Evolutionary conservation across 2,113 vertebrate genomes (phyloP), one percentile per base, ranked within the genome.

Genomic region (Coturnix japonica): DNA sequence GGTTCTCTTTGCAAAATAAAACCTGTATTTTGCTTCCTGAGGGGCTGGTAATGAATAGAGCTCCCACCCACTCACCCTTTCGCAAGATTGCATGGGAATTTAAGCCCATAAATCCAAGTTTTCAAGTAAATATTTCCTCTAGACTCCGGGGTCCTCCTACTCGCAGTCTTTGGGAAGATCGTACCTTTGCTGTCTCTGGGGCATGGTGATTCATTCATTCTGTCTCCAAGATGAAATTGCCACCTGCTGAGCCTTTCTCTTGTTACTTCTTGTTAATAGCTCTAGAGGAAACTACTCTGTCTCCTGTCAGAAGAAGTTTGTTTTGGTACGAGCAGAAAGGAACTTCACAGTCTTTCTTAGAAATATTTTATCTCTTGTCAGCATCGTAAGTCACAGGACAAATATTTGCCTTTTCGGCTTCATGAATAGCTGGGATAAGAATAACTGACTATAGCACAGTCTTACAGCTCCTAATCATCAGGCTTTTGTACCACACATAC

Each of bases 291-390:
- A 44, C 53, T 84, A 28, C 53, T 78, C 61, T 67, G 8, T 63
- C 60, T 70, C 67, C 54, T 91, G 0, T 47, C 44, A 46, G 61
- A 87, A 64, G 54, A 9, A 69, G 28, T 31, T 57, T 87, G 51
- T 92, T 81, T 91, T 91, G 72, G 59, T 71, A 89, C 94, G 46
- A 44, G 15, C 71, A 63, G 64, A 66, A 80, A 70, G 49, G 28
- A 80, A 5, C 37, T 22, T 33, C 25, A 13, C 44, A 65, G 13
- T 41, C 31, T 46, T 13, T 31, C 20, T 54, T 46, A 67, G 56
- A 13, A 78, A 28, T 31, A 14, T 63, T 49, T 18, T 51, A 13
- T 22, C 11, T 73, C 46, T 73, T 63, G 54, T 70, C 75, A 80
- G 78, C 17, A 30, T 51, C 33, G 70, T 76, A 31, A 65, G 41